Evolutionary conservation across 2,888 invertebrate genomes (phyloP), one percentile per base, ranked within the genome.

Genomic region (Desoria tigrina): DNA sequence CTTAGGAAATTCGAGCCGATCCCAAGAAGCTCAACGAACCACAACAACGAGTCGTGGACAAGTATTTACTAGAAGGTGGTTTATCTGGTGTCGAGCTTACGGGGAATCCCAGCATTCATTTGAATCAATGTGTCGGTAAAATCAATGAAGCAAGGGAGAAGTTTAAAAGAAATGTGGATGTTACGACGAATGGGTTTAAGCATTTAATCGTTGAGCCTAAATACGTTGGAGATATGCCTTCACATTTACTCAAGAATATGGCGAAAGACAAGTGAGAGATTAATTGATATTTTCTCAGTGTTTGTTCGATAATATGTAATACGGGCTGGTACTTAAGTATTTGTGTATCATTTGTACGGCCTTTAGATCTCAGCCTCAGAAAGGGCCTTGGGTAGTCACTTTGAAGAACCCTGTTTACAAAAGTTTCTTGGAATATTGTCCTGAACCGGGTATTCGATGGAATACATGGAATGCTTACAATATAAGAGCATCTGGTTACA

Each of bases 371-470:
- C 83, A 87, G 61, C 83, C 83, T 0, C 77, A 80, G 0, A 83
- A 85, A 74, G 94, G 94, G 0, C 94, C 95, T 0, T 95, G 94
- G 94, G 86, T 84, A 72, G 83, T 92, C 0, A 89, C 88, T 0
- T 81, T 94, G n/a, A 85, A 90, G 61, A 88, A 89, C 0, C 84
- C 87, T 70, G 83, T 92, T 54, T 88, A 88, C 74, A 82, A 86
- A 65, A 85, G 86, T 3, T 91, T 94, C 79, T 83, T 96, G 82
- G 88, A 92, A 79, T 86, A 92, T 79, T 96, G 96, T 79, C 88
- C 91, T 0, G 88, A 90, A 78, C 84, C 90, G 68, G 82, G 84
- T 42, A 79, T 89, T 45, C 84, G 96, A 37, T 91, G 89, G 88
- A 92, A 91, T 78, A 81, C 90, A 0, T 96, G 94, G 94, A 86